These are phyloP conservation scores for Syrmaticus mikado DNA, from an alignment of 2,113 vertebrate species.

Conservation along the genomic window DNA sequence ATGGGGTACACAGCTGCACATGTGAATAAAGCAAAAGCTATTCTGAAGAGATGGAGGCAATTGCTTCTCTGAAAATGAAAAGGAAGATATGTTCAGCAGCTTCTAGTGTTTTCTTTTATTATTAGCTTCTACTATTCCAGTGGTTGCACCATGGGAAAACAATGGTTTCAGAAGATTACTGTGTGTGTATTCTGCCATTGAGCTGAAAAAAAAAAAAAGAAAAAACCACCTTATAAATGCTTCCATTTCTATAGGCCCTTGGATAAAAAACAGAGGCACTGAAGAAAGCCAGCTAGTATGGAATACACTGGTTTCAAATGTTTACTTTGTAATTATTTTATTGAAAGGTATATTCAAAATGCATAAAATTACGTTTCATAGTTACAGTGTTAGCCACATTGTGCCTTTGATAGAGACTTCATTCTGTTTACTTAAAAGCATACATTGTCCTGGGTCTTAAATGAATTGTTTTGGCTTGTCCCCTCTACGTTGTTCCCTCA, in stretches of 20 bases:
- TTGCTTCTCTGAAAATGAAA: not conserved
- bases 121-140: not conserved
- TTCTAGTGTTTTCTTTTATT: slow-evolving; percentile 16
- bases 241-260: not conserved
- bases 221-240: not conserved
- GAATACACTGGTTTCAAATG: not conserved
- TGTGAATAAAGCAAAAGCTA: not conserved
- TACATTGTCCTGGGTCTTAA: not conserved
- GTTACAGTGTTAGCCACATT: not conserved
- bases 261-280: not conserved
- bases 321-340: not conserved
- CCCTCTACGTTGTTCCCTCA: not conserved
- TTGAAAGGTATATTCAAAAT: not conserved
- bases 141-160: not conserved
- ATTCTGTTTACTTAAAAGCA: not conserved
- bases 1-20: not conserved
- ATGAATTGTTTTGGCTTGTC: not conserved
- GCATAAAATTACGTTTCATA: not conserved
- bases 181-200: not conserved
- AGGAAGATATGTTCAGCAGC: not conserved
- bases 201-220: not conserved
- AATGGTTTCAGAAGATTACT: not conserved
- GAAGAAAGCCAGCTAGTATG: not conserved
- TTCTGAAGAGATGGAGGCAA: not conserved
- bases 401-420: not conserved